Evolutionary conservation across 35 echinoderm and acorn worm species (phyloP).

Genomic region (Heliocidaris tuberculata): DNA sequence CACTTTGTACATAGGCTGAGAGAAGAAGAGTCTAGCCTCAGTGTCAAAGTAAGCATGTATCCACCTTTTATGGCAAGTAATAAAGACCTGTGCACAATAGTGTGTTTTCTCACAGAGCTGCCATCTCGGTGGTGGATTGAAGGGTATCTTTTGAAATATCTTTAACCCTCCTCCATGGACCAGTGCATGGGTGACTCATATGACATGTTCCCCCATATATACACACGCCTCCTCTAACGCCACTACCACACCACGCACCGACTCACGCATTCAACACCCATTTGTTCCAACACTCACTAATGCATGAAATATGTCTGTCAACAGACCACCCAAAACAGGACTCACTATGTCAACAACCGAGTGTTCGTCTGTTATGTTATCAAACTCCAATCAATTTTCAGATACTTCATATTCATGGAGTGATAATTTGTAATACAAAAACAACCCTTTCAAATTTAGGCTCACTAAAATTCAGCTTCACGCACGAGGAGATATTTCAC

Average conservation of each 20-base stretch:
- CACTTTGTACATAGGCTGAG: background rate
- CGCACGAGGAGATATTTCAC: too few species aligned
- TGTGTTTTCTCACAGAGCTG: background rate
- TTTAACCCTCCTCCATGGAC: background rate
- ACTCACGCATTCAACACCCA: background rate
- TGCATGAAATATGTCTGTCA: conserved; percentile 7
- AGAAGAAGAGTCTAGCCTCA: background rate
- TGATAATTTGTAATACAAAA: background rate
- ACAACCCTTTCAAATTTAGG: background rate
- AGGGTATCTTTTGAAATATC: background rate
- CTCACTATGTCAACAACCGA: background rate
- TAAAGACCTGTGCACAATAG: background rate
- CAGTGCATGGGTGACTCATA: background rate
- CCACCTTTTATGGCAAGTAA: background rate
- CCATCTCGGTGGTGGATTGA: background rate
- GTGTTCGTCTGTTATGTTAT: background rate
- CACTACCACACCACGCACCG: background rate
- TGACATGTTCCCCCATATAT: background rate
- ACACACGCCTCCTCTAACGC: background rate
- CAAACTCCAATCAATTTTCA: background rate
- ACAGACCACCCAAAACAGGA: background rate
- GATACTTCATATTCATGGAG: background rate
- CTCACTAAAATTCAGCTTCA: too few species aligned
- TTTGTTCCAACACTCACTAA: background rate
- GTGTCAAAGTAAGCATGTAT: background rate